Evolutionary conservation across 2,113 vertebrate species (phyloP), one percentile per base, ranked within the genome.

Genomic region (Pangasianodon hypophthalmus): DNA sequence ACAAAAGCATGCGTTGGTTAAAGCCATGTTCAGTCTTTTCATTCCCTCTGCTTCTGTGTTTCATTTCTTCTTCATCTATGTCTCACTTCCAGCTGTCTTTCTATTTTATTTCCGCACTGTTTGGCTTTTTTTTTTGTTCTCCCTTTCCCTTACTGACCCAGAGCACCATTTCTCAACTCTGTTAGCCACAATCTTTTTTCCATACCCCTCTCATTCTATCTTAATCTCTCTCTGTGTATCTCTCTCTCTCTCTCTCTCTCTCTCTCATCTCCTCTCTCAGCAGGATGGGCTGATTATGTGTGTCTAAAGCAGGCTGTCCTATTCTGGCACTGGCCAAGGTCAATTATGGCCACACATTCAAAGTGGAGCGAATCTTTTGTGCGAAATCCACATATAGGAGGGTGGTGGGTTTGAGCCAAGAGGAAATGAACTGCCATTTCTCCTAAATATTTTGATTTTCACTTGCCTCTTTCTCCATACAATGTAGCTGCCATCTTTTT

Each of bases 261-360:
- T 19, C 67, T 88, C 41, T 64, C 32, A 75, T 44, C 32, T 86
- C 81, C 83, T 92, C 89, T 93, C 92, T 75, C 73, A 92, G 92
- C 91, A 89, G 90, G 91, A 91, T 41, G 87, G 90, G 81, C 89
- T 96, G 93, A 95, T 96, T 94, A 94, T 93, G 91, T 93, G 91
- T 87, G 92, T 89, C 93, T 94, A 93, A 93, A 92, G 93, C 88
- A 90, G 94, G 93, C 91, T 90, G 92, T 92, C 93, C 92, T 88
- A 80, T 90, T 60, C 92, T 90, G 93, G 93, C 93, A 92, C 91
- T 92, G 93, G 91, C 93, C 95, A 96, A 96, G 95, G 95, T 96
- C 95, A 95, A 94, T 95, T 94, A 94, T 92, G 93, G 90, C 91
- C 92, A 92, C 92, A 91, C 91, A 92, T 94, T 95, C 90, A 92